Conservation (phyloP, 2,113 vertebrate genomes). For the Lasiurus cinereus region DNA sequence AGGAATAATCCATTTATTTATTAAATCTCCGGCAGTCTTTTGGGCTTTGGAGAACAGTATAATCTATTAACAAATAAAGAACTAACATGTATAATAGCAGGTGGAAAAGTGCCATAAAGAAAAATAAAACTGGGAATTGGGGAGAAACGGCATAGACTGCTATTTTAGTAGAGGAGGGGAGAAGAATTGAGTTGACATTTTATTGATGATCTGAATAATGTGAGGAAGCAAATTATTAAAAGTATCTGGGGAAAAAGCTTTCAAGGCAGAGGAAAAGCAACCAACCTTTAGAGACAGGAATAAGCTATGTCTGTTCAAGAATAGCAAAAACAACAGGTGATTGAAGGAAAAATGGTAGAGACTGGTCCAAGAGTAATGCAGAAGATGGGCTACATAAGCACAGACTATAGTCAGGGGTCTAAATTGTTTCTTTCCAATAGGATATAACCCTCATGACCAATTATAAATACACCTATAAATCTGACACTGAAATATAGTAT, state of each 20-base stretch:
- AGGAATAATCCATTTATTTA: too few species aligned
- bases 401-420: not conserved
- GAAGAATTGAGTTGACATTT: not conserved
- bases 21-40: too few species aligned
- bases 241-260: not conserved
- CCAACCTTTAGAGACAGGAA: not conserved
- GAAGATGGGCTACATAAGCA: not conserved
- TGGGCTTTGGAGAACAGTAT: too few species aligned
- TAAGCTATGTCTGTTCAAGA: conserved; percentile 26
- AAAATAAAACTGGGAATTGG: not conserved
- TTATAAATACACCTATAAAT: not conserved
- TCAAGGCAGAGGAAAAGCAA: conserved; percentile 51
- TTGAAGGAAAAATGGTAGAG: not conserved
- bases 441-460: not conserved
- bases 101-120: not conserved
- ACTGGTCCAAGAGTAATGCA: not conserved
- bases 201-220: not conserved
- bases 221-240: conserved; percentile 42
- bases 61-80: too few species aligned
- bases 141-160: not conserved
- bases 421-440: not conserved
- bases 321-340: not conserved
- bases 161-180: not conserved
- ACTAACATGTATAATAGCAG: not conserved
- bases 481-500: not conserved